Evolutionary conservation across 2,888 invertebrate genomes (phyloP), one percentile per base, ranked within the genome.

Genomic region (Rhamnusium bicolor): DNA sequence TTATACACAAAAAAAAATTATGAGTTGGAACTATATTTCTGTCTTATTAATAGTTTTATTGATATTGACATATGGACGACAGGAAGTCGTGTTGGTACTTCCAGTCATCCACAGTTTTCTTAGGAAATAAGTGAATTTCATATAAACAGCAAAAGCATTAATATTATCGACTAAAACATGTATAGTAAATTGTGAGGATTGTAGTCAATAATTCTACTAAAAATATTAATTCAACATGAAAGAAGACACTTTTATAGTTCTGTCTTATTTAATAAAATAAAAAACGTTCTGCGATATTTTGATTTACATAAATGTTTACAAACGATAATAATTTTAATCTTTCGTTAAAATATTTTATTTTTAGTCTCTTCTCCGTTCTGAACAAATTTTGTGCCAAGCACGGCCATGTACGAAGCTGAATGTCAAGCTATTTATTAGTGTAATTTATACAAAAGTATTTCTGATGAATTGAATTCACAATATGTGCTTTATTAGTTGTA

Each of bases 381-480:
- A 46, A 14, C 70, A 32, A 65, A 51, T 69, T 56, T 56, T 60
- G 79, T 75, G 49, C 79, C 79, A 72, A 74, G 76, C 72, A 79
- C 79, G 46, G 49, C 18, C 60, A 27, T 63, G 24, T 53, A 75
- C 75, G 29, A 16, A 32, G 53, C 51, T 40, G 68, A 67, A 66
- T 51, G 58, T 67, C 49, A 68, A 60, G 58, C 76, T 79, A 81
- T 82, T 82, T 81, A 82, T 80, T 79, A 81, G 53, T 69, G 69
- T 71, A 76, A 80, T 82, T 80, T 80, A 74, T 77, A 80, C 79
- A 77, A 80, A 78, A 78, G 78, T 79, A 81, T 80, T 79, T 75
- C 78, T 77, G 76, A 81, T 80, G 74, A 79, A 82, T 80, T 75
- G 76, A 72, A 77, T 75, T 78, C 72, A 79, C 77, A 78, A 79